Evolutionary conservation across 2,888 invertebrate species (phyloP), one percentile per base, ranked within the genome.

Genomic region (Nematopogon swammerdamellus): DNA sequence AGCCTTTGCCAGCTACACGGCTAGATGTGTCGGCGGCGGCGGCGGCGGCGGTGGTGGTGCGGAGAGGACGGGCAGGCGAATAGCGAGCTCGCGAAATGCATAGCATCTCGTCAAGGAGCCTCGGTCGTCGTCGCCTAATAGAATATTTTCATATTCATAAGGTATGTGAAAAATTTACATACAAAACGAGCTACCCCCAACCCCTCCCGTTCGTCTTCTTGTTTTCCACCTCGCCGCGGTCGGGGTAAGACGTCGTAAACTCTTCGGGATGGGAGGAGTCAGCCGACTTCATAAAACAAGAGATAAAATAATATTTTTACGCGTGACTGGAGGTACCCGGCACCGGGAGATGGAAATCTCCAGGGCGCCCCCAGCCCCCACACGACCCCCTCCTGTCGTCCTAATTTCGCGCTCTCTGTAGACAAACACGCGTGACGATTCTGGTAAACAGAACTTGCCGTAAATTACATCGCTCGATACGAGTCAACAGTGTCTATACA

Each of bases 71-170:
- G 4, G n/a, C 8, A 36, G 36, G 36, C 36, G 4, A 8, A 25
- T 4, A 25, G 25, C 25, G 25, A 25, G 36, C 36, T 14, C 36
- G 36, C 36, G n/a, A 36, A 36, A 36, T 36, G 36, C 36, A 36
- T 36, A 36, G 36, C 14, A 3, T 3, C 36, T 8, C 36, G 36
- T 14, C 36, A 36, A 36, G 25, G 44, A 44, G 44, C 19, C 11
- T n/a, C 11, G 5, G 44, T 18, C 18, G 43, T 43, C 4, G 43
- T 43, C 43, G 44, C 44, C 44, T 44, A 44, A 44, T 44, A 44
- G 44, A 44, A 44, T 44, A 44, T 44, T 44, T 44, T 44, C 44
- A 44, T 44, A 44, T 44, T 44, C 44, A 44, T 44, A 44, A 44
- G 44, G 44, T 8, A 19, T 44, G 18, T 19, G 44, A 44, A 44